Evolutionary conservation across 1,140 invertebrate genomes (phyloP).

Genomic region (Neodiprion lecontei): DNA sequence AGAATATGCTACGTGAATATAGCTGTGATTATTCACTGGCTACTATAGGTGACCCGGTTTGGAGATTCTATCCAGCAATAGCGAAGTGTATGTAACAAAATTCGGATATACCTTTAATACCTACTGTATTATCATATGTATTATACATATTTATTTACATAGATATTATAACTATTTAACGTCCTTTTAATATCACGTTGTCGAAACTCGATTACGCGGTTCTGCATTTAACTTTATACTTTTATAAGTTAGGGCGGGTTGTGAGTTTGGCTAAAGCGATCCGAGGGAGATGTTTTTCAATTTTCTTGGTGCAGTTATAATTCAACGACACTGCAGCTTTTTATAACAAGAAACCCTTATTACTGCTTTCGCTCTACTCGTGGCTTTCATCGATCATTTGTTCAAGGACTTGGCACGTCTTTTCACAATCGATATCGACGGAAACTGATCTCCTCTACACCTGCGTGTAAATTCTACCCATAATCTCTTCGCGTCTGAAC

Average conservation of each 20-base stretch:
- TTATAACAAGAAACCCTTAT: no score
- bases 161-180: constrained; percentile 40
- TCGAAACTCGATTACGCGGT: no score
- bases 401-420: constrained; percentile 23
- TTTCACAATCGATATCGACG: neutral
- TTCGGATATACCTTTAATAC: constrained; percentile 58
- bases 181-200: constrained; percentile 31
- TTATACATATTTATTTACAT: constrained; percentile 31
- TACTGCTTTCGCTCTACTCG: constrained; percentile 36
- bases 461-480: no score
- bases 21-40: constrained; percentile 58
- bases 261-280: constrained; percentile 34
- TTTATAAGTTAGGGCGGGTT: constrained; percentile 28
- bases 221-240: no score
- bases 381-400: constrained; percentile 40
- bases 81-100: constrained; percentile 61
- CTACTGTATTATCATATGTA: constrained; percentile 20
- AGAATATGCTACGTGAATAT: constrained; percentile 48
- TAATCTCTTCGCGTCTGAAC: no score
- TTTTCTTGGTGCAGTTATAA: neutral
- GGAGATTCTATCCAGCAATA: constrained; percentile 61
- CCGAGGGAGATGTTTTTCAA: constrained; percentile 21
- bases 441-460: no score
- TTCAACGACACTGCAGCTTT: no score
- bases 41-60: constrained; percentile 57